phyloP scores from a whole-genome alignment of 2,888 invertebrate species.

The Ornithoptera priamus region DNA sequence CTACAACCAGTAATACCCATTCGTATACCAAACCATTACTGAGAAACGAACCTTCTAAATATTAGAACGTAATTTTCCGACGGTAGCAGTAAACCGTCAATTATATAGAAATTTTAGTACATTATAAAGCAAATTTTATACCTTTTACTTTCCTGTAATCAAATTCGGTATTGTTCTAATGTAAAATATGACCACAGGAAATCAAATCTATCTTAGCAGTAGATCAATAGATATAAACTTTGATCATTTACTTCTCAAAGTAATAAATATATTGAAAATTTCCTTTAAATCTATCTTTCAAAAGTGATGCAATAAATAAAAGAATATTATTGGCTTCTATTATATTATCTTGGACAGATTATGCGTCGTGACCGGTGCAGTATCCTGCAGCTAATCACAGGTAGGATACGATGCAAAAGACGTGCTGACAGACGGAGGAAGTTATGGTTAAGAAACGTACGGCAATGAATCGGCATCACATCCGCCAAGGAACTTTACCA shows the following conservation, averaged over 20 bases:
- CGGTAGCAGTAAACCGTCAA: conserved; percentile 10
- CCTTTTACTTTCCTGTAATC: conserved; percentile 8
- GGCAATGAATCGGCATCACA: no score
- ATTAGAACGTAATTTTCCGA: conserved; percentile 18
- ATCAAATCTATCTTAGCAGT: neutral
- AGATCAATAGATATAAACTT: neutral
- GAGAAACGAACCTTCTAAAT: conserved; percentile 6
- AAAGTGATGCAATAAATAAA: neutral
- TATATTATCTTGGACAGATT: neutral
- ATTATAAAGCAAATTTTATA: conserved; percentile 5
- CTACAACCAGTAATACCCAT: conserved; percentile 19
- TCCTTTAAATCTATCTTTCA: neutral
- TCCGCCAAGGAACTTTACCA: no score
- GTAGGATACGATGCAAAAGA: neutral
- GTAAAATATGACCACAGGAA: neutral
- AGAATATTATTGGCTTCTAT: neutral
- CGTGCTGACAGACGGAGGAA: no score
- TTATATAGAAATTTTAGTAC: conserved; percentile 23
- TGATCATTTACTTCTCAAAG: neutral
- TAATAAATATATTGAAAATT: neutral
- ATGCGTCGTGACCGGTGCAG: no score
- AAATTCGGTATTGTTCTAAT: conserved; percentile 3
- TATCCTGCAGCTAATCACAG: neutral
- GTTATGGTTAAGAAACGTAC: no score
- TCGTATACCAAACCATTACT: conserved; percentile 15